Conservation (phyloP, 2,888 invertebrate genomes). For the Alsophila aescularia region DNA sequence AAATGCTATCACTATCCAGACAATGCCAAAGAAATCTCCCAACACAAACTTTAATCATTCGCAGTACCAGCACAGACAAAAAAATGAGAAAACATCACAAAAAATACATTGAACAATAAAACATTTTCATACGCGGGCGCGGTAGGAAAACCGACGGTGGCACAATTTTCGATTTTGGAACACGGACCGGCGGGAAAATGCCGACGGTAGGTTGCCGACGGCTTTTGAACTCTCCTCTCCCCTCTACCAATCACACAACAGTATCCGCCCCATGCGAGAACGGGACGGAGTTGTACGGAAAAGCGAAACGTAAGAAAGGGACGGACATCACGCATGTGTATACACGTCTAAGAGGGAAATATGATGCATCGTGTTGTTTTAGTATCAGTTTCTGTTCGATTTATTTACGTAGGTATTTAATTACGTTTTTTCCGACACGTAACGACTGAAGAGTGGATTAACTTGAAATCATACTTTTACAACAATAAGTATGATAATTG, state of each 20-base stretch:
- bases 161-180: conserved; percentile 67
- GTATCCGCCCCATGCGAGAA: conserved; percentile 70
- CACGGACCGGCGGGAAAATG: conserved; percentile 78
- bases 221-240: conserved; percentile 68
- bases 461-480: conserved; percentile 38
- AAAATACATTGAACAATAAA: conserved; percentile 13
- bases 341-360: conserved; percentile 71
- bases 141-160: conserved; percentile 31
- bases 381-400: conserved; percentile 79
- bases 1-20: conserved; percentile 5
- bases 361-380: conserved; percentile 83
- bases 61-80: conserved; percentile 1
- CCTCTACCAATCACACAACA: conserved; percentile 73
- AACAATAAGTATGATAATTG: not conserved
- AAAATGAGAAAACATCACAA: conserved; percentile 6
- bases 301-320: conserved; percentile 54
- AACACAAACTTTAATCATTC: conserved; percentile 15
- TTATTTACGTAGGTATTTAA: conserved; percentile 73
- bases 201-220: conserved; percentile 78
- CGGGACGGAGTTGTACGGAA: conserved; percentile 56
- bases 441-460: conserved; percentile 62
- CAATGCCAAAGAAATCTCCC: not conserved
- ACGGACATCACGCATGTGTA: conserved; percentile 69
- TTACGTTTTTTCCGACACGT: conserved; percentile 63
- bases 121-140: conserved; percentile 27